Conservation (phyloP, 2,113 vertebrate genomes). For the Ahaetulla prasina region DNA sequence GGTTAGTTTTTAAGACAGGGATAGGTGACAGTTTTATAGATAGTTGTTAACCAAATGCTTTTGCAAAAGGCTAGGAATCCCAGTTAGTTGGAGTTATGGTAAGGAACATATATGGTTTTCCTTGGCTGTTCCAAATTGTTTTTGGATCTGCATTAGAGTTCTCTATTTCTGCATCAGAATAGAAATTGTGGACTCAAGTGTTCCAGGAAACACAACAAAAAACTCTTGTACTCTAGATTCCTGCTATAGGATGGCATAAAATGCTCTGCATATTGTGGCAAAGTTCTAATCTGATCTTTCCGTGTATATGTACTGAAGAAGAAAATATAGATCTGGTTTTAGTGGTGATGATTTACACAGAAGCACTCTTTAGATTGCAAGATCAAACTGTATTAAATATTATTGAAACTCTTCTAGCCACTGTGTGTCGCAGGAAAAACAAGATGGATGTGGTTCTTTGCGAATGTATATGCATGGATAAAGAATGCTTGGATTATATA, state of each 20-base stretch:
- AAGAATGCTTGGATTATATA: not conserved
- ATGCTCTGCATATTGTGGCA: not conserved
- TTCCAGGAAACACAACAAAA: not conserved
- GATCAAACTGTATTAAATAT: not conserved
- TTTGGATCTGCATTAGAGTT: not conserved
- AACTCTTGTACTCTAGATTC: not conserved
- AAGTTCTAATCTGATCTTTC: not conserved
- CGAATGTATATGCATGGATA: not conserved
- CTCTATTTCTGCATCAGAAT: not conserved
- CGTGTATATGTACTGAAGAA: not conserved
- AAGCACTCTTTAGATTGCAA: not conserved
- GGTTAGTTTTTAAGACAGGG: not conserved
- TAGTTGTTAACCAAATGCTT: not conserved
- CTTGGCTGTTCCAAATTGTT: not conserved
- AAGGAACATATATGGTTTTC: not conserved
- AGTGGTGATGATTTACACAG: not conserved
- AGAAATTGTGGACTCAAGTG: not conserved
- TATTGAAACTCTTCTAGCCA: not conserved
- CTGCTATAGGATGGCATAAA: not conserved
- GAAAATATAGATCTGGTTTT: not conserved
- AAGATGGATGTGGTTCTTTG: not conserved
- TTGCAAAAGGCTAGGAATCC: not conserved
- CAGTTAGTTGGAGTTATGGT: not conserved
- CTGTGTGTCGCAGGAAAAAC: not conserved
- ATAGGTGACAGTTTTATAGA: not conserved